A percentile compares a stretch with the other conserved stretches of the same genome.
These are phyloP conservation scores for Myotis daubentonii DNA, from an alignment of 2,797 vertebrate genomes.

Conservation along the genomic window DNA sequence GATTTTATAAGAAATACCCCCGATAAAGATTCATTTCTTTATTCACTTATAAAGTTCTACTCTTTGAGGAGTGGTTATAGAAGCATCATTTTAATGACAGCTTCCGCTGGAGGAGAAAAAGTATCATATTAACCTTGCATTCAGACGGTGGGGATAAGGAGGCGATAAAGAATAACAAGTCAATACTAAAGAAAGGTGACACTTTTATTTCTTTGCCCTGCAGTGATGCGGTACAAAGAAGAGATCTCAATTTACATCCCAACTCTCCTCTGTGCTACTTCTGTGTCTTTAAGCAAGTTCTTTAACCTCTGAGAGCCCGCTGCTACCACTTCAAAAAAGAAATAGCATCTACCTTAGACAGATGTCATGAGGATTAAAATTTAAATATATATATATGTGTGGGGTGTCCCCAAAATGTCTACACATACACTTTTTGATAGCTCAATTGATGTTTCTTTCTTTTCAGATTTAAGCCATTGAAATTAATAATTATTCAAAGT, in stretches of 20 bases:
- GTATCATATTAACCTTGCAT: conserved; percentile 44
- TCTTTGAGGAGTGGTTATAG: background rate
- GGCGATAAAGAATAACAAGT: conserved; percentile 51
- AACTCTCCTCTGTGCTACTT: background rate
- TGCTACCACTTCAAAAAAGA: background rate
- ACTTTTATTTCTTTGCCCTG: conserved; percentile 67
- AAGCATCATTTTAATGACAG: conserved; percentile 48
- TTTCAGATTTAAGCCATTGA: no score
- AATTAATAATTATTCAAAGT: no score
- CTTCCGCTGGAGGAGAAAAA: conserved; percentile 40
- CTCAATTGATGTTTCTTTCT: no score
- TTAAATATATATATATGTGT: no score
- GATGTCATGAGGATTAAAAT: background rate
- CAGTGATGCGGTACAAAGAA: conserved; percentile 39
- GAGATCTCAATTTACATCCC: conserved; percentile 43
- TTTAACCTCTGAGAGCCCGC: background rate
- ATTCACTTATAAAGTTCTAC: background rate
- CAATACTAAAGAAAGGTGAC: conserved; percentile 50
- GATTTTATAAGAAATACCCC: background rate
- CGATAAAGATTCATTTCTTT: conserved; percentile 9
- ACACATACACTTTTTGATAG: no score
- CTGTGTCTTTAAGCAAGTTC: conserved; percentile 1
- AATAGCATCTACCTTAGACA: background rate
- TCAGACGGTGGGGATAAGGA: background rate
- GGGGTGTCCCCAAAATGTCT: no score